Evolutionary conservation across 2,888 invertebrate species (phyloP), one percentile per base, ranked within the genome.

Genomic region (Portevinia maculata): DNA sequence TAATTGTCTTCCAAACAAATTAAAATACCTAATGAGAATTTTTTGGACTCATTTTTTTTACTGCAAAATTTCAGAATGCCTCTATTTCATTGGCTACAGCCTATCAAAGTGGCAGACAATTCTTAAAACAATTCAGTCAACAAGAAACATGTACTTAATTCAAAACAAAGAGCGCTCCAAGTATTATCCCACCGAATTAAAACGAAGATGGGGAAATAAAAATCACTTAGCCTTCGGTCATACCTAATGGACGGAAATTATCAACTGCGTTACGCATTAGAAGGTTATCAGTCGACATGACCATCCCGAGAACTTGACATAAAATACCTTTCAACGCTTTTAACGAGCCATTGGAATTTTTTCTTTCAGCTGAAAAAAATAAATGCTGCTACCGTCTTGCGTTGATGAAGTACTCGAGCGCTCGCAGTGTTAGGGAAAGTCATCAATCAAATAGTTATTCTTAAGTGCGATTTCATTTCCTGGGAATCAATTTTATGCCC

Each of bases 221-320:
- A 41, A 21, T 50, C 44, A 53, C 71, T 71, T 71, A 53, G 44
- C 71, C 71, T 62, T 46, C 52, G 39, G n/a, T 59, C 24, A 34
- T 59, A 67, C 32, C 78, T 83, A 78, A 78, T 78, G 83, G 83
- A 83, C 62, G 44, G 67, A 83, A 78, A 83, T 71, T 83, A 78
- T 83, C 83, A 78, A 71, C 83, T 78, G 83, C 65, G 78, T 83
- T 78, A 83, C 83, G 83, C 83, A 73, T 67, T 78, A 83, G 71
- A 78, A 78, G 78, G 71, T 78, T 78, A 73, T 83, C 78, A 55
- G 50, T 34, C 60, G 71, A 67, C 71, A 71, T 67, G 83, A 78
- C 83, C 67, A 83, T 83, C 78, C 78, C 71, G 52, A 44, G 55
- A 73, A 78, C 71, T 78, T 69, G 55, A 83, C 83, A 83, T 57